Conservation (phyloP, 2,113 vertebrate genomes). For the Apodemus speciosus region DNA sequence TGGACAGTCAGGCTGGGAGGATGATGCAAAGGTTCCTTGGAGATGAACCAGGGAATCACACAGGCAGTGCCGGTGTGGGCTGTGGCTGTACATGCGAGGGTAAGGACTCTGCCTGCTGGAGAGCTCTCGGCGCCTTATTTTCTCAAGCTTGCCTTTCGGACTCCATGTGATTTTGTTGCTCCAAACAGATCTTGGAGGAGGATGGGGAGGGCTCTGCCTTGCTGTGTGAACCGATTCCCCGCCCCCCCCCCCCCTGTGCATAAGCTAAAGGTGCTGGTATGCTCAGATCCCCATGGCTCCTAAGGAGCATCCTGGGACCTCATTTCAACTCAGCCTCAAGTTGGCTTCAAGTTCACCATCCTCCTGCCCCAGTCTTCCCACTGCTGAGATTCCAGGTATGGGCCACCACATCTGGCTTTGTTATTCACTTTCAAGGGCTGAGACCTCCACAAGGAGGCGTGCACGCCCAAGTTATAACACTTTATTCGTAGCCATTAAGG, state of each 20-base stretch:
- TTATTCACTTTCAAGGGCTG: neutral
- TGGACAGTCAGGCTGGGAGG: neutral
- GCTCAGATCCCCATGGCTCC: neutral
- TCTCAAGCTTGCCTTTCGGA: neutral
- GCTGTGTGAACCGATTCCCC: neutral
- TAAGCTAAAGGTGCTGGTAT: fast-evolving
- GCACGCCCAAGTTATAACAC: neutral
- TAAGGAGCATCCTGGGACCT: neutral
- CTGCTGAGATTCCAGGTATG: too few relatives aligned
- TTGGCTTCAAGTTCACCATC: neutral
- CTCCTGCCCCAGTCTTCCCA: neutral
- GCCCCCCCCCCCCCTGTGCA: too few relatives aligned
- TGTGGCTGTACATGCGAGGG: fast-evolving
- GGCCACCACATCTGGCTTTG: neutral
- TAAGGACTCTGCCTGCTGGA: neutral
- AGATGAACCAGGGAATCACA: neutral
- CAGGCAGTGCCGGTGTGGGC: neutral
- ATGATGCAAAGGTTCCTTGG: neutral
- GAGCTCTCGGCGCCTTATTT: neutral
- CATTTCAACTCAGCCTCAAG: neutral
- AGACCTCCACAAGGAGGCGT: neutral
- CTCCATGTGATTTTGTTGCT: neutral
- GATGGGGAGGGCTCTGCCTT: neutral
- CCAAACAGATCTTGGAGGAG: neutral
- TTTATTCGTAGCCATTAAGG: neutral